A percentile compares a stretch with the other conserved stretches of the same genome.
phyloP scores from a whole-genome alignment of 2,888 invertebrate species.

The Apamea sordens region DNA sequence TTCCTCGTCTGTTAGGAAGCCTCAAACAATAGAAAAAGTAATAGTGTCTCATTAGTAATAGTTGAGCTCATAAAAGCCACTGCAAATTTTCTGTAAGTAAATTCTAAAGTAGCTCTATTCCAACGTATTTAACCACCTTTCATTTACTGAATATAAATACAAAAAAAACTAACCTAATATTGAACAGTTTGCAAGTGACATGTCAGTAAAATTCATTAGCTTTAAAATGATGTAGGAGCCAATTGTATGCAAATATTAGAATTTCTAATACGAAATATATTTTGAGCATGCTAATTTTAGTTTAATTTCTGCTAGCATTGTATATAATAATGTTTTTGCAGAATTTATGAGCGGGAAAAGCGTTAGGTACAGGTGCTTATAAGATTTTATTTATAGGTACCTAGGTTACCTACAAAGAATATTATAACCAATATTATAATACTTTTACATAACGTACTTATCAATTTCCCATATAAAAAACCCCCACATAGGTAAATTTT shows the following conservation, averaged over 20 bases:
- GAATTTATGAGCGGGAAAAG: not conserved
- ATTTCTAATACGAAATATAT: not conserved
- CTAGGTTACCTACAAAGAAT: not conserved
- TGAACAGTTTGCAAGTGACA: conserved; percentile 37
- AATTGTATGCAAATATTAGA: not conserved
- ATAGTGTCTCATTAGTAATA: not conserved
- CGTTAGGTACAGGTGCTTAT: not conserved
- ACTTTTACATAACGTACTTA: not conserved
- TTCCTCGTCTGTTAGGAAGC: no score
- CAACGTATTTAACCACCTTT: not conserved
- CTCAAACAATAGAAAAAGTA: not conserved
- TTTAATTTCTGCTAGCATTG: not conserved
- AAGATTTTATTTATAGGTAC: not conserved
- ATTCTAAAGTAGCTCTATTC: not conserved
- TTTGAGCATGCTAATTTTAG: not conserved
- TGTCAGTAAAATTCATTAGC: conserved; percentile 15
- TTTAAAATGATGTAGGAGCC: not conserved
- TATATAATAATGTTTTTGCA: not conserved
- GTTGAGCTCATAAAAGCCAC: not conserved
- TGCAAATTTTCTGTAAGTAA: not conserved
- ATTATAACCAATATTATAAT: not conserved
- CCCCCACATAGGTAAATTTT: not conserved
- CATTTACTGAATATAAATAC: not conserved
- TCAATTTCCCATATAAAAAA: not conserved
- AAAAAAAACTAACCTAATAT: not conserved